phyloP scores from a whole-genome alignment of 2,888 invertebrate genomes.

The Eucera pruinosa region DNA sequence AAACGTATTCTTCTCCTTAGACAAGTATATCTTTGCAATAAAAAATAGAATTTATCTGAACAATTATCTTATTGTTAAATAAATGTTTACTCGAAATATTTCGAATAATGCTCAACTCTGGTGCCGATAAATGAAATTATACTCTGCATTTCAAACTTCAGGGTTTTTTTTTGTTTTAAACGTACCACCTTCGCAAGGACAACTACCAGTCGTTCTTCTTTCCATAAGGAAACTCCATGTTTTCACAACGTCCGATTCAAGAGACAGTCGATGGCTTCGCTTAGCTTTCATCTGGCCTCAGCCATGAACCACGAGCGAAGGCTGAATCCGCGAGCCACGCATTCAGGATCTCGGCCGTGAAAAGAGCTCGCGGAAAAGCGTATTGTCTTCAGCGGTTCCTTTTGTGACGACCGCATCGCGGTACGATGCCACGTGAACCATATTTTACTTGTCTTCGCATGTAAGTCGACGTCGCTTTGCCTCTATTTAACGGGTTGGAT shows the following conservation, averaged over 20 bases:
- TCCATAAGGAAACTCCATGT: neutral
- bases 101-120: no score
- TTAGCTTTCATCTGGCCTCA: constrained; percentile 22
- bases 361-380: constrained; percentile 28
- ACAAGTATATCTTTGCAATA: no score
- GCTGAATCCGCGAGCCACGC: constrained; percentile 21
- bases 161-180: no score
- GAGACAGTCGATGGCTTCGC: constrained; percentile 12
- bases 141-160: no score
- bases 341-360: constrained; percentile 24
- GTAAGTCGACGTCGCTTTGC: neutral
- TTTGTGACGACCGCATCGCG: constrained; percentile 6
- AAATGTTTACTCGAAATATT: no score
- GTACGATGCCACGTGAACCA: neutral
- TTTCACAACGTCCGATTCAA: constrained; percentile 23
- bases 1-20: no score
- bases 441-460: neutral
- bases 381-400: constrained; percentile 8
- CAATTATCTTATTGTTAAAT: no score
- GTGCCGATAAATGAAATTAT: no score
- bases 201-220: neutral
- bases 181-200: no score
- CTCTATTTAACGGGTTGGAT: constrained; percentile 2
- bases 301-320: no score
- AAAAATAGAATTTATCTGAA: no score